Base-by-base conservation (phyloP, 1,140 invertebrate genomes). In the Cylas formicarius region DNA sequence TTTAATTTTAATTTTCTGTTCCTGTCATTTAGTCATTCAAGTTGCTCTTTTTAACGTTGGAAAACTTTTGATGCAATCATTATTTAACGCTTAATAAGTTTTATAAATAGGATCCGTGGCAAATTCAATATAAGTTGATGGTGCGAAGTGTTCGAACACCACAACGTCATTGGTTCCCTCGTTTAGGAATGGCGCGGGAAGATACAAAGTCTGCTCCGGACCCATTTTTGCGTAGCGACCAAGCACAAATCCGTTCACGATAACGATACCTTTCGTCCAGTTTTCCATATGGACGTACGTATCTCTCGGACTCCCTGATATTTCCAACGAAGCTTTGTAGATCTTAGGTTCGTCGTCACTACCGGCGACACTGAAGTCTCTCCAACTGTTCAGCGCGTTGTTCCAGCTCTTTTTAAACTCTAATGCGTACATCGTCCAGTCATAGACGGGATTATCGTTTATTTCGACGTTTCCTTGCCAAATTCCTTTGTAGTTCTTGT, bases 201-300 rank as follows among this genome's bases (percentile, higher is more conserved):
- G 46, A 60, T 76, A 81, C 2, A 79, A 59, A 6, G 72, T 74
- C 40, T 67, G 56, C 51, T 73, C 68, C 1, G 80, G 79, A 1
- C 79, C 79, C 24, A 68, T 57, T 39, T 52, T 59, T 22, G 57
- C 57, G 55, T 80, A 80, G 37, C 79, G 60, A 7, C 78, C 79
- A 21, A 82, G 50, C 48, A 80, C 77, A 53, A 77, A 74, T 3
- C 74, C 77, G 65, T 82, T 82, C 2, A 82, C 49, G 46, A 80
- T 72, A 7, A 77, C 75, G 31, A 77, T 63, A 11, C 80, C 80
- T 62, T 71, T 72, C 8, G 56, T 57, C 72, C 72, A 74, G 1
- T 52, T 49, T 7, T 53, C 48, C 55, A 69, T 65, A 44, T 71
- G 65, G 4, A 72, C 44, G 22, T 41, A 53, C 19, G 41, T 48